These are phyloP conservation scores for Incurvaria masculella DNA, from an alignment of 2,888 invertebrate genomes.

Conservation along the genomic window DNA sequence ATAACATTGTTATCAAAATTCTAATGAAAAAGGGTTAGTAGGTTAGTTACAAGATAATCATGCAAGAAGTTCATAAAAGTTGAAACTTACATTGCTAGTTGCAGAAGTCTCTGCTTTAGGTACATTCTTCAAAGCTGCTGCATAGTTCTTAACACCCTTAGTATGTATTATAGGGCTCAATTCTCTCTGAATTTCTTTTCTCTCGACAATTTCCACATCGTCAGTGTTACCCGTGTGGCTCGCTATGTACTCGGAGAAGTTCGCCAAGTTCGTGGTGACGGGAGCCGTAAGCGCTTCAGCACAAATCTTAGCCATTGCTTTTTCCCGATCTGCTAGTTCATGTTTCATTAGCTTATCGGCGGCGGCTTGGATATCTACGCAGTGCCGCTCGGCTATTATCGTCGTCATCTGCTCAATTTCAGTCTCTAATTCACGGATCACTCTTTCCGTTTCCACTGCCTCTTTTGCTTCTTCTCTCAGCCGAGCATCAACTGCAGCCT, in stretches of 20 bases:
- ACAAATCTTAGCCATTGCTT: slow-evolving; percentile 43
- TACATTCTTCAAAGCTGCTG: slow-evolving; percentile 34
- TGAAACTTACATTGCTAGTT: background rate
- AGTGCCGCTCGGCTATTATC: slow-evolving; percentile 41
- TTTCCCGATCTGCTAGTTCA: slow-evolving; percentile 30
- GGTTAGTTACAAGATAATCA: slow-evolving; percentile 18
- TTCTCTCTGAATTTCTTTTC: slow-evolving; percentile 1
- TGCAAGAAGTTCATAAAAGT: too few relatives aligned
- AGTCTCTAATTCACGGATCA: slow-evolving; percentile 40
- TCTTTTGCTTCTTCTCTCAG: slow-evolving; percentile 38
- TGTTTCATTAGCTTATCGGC: slow-evolving; percentile 32
- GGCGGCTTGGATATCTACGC: slow-evolving; percentile 29
- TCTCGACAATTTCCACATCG: background rate
- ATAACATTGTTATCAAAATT: too few relatives aligned
- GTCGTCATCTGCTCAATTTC: slow-evolving; percentile 47
- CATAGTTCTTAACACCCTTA: slow-evolving; percentile 28
- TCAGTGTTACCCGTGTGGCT: slow-evolving; percentile 26
- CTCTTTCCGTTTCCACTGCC: slow-evolving; percentile 40
- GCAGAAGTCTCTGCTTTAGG: slow-evolving; percentile 19
- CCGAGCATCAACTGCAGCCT: slow-evolving; percentile 41
- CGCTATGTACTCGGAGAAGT: slow-evolving; percentile 28
- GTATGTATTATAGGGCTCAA: slow-evolving; percentile 25
- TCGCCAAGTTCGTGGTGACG: slow-evolving; percentile 31
- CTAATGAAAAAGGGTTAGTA: too few relatives aligned
- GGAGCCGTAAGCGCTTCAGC: slow-evolving; percentile 36